Base-by-base conservation (phyloP, 2,113 vertebrate genomes). In the Leptobrachium leishanense region DNA sequence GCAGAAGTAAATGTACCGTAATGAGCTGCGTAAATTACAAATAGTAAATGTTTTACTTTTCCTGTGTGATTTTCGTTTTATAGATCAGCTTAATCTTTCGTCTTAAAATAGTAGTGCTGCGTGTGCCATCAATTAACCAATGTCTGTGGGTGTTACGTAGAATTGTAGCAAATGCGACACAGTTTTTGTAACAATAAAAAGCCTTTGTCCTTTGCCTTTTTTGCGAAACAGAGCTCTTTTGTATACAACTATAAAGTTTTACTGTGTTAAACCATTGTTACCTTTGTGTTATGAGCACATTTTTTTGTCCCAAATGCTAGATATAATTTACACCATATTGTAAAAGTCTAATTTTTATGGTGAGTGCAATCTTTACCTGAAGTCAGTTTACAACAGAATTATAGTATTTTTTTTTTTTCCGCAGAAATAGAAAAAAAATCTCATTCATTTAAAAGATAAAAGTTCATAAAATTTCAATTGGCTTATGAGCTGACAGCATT, bases 401-500 rank as follows among this genome's bases (percentile, higher is more conserved):
- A 31, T 59, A 46, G 41, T 69, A 69, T 77, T 77, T 72, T 73
- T 70, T 79, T 73, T 57, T 65, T 20, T 31, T 31, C 20, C 20
- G 66, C 46, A 68, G 59, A 70, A 82, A 81, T 85, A 74, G 89
- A 85, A 84, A 69, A 69, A 69, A 71, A 79, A 88, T 84, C 83
- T 82, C 84, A 85, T 91, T 88, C 85, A 82, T 84, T 84, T 76
- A 46, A 79, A 87, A 87, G 82, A 90, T 67, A 83, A 89, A 89
- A 81, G 85, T 82, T 87, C 88, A 84, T 87, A 90, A 87, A 85
- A 88, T 85, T 84, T 78, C 44, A 6, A 87, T 86, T 59, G 78
- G 87, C 84, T 74, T 80, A 80, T 69, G 83, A 81, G 82, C 86
- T 88, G 90, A 87, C 87, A 90, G 85, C 89, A 89, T 91, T 91